These are phyloP conservation scores for Sebastes vulpes DNA, from an alignment of 2,797 vertebrate genomes.

Conservation along the genomic window DNA sequence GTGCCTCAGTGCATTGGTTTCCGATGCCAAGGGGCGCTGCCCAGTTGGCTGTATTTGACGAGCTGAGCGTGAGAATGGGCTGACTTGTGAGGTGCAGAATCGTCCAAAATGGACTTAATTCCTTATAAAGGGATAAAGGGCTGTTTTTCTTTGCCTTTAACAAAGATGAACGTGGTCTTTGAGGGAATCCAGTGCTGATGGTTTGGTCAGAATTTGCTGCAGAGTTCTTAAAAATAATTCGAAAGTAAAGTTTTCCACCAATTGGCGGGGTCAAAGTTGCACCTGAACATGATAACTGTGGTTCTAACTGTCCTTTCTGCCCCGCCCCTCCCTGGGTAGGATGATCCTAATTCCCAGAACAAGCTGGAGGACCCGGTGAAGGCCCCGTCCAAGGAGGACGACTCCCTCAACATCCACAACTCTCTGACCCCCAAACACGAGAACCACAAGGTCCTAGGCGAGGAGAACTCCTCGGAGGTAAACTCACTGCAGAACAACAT, in stretches of 20 bases:
- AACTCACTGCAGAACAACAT: conserved; percentile 98
- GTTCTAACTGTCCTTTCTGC: conserved; percentile 71
- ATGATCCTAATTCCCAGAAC: conserved; percentile 91
- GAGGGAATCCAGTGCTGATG: background rate
- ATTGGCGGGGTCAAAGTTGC: background rate
- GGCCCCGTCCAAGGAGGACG: conserved; percentile 93
- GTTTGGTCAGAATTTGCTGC: background rate
- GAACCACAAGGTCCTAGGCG: conserved; percentile 91
- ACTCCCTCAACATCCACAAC: conserved; percentile 96
- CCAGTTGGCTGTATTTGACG: too few species aligned
- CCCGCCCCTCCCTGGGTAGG: conserved; percentile 78
- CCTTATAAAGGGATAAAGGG: background rate
- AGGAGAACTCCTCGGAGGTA: conserved; percentile 89
- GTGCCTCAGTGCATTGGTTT: too few species aligned
- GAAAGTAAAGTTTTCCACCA: background rate
- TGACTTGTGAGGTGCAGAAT: conserved; percentile 1
- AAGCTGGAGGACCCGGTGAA: conserved; percentile 97
- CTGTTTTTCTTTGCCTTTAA: background rate
- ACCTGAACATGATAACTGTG: background rate
- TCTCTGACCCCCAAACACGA: conserved; percentile 95
- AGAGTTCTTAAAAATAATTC: background rate
- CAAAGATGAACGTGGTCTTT: background rate
- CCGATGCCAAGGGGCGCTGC: too few species aligned
- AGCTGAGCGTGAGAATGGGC: too few species aligned
- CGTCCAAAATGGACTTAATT: background rate